Base-by-base conservation (phyloP, 2,797 vertebrate species). In the Aphelocoma californica region DNA sequence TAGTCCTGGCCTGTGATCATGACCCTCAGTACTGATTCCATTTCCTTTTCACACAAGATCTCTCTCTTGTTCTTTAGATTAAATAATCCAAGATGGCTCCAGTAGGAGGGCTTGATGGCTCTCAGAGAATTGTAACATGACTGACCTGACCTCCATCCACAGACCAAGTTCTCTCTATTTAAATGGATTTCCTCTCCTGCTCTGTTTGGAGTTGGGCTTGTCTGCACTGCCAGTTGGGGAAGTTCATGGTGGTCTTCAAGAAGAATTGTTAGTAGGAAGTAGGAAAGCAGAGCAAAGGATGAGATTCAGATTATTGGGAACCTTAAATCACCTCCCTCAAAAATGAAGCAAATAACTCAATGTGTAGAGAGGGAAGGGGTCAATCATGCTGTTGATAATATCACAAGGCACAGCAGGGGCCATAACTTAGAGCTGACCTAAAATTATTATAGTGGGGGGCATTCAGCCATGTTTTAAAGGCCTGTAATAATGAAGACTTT, bases 101-200 rank as follows among this genome's bases (percentile, higher is more conserved):
- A 3, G 28, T 3, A 45, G 24, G 21, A 91, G 19, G 19, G 50
- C 17, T n/a, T 0, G 0, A 6, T 16, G n/a, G 18, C 17, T 83
- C 23, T 58, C 40, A 79, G 34, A 65, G 67, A 88, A 74, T 32
- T 36, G 18, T 17, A 29, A 44, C 3, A 0, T 17, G 38, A 47
- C 23, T 56, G 48, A 81, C 12, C 6, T 71, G 81, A 40, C 14
- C 36, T 81, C 40, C 24, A 51, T 6, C 20, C 45, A 67, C 7
- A 67, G 50, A 40, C 12, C 11, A 12, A 58, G 14, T 77, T 92
- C 9, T 60, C n/a, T 56, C 21, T 12, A 2, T 61, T 93, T 36
- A 47, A 80, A 71, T 54, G 8, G 5, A 18, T 62, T 69, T 78
- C 17, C 36, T 58, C 15, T 69, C 36, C 32, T 44, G 23, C 54